Base-by-base conservation (phyloP, 2,888 invertebrate species). In the Oxyteleia sp. region DNA sequence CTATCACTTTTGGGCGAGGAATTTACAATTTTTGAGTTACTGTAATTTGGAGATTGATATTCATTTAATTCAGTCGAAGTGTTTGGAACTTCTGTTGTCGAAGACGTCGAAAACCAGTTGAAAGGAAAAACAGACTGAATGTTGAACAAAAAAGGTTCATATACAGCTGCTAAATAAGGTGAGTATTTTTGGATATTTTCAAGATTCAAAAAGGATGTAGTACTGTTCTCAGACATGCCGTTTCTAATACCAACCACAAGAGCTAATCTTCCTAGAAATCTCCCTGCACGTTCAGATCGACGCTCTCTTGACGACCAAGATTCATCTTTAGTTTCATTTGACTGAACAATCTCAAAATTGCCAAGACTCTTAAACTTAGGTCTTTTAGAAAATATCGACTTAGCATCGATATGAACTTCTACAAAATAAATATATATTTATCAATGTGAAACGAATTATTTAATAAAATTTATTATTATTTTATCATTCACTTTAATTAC, bases 241-340 rank as follows among this genome's bases (percentile, higher is more conserved):
- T 90, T 82, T 23, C 90, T 87, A 3, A 92, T 61, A 29, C 92
- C 92, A 38, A 92, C 88, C 3, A 92, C 43, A 11, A 93, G 85
- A 1, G 92, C 89, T 13, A 93, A 75, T 57, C 88, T 87, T 2
- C 90, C 88, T 1, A 92, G 86, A 47, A 91, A 87, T 85, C 89
- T 88, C 0, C 88, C 86, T 3, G 80, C 87, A 3, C 91, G 74
- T 18, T 38, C 57, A 7, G 61, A 29, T 18, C 13, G 29, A 71
- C 51, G 43, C 16, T 38, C 20, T 47, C 35, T 49, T 10, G 43
- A 20, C 0, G 63, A 8, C 43, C 2, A 18, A 15, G 51, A 35
- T 61, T 55, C 55, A 8, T 43, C 29, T 13, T 43, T 51, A 20
- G 29, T 38, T 5, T 51, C 11, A 51, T 1, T 49, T 18, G n/a